Base-by-base conservation (phyloP, 2,113 vertebrate genomes). In the Haemorhous mexicanus region DNA sequence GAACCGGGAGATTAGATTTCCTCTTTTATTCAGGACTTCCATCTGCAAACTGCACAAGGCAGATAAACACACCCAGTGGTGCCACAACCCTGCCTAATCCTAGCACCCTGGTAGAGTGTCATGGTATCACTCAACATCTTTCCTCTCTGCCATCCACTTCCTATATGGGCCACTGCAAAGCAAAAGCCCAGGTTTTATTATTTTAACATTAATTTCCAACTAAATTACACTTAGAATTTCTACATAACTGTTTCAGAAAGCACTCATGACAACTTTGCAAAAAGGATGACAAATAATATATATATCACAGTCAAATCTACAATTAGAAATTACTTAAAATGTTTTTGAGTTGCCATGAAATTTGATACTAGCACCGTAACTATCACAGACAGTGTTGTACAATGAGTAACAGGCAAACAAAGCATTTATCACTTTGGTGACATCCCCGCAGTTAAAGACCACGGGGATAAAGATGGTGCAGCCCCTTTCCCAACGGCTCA, bases 1-100 rank as follows among this genome's bases (percentile, higher is more conserved):
- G 72, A 58, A 85, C 13, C 3, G 19, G 16, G 63, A 52, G 47
- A 46, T 62, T 13, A 81, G 46, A 53, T 49, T 7, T 55, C 35
- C 22, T 35, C 39, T 49, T 63, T 53, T 43, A 39, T 32, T 77
- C 43, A 63, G 28, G n/a, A 32, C 32, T 52, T 62, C 43, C 46
- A 74, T 27, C 58, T 43, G 69, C 64, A 58, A 58, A 41, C 10
- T n/a, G 63, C 74, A 37, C 32, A 9, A 26, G 43, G 43, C n/a
- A 47, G 4, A 49, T 18, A 21, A 52, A 47, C 43, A 63, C n/a
- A 21, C 11, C 32, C 11, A 33, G 43, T 0, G 0, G 41, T 26
- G 41, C n/a, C 49, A 37, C 59, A 32, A 30, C 30, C 24, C 49
- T 35, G 18, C 18, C 10, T 16, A 49, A 39, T 28, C 17, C 9